These are phyloP conservation scores for Drosophila murphyi DNA, from an alignment of 1,140 invertebrate genomes.

Conservation along the genomic window DNA sequence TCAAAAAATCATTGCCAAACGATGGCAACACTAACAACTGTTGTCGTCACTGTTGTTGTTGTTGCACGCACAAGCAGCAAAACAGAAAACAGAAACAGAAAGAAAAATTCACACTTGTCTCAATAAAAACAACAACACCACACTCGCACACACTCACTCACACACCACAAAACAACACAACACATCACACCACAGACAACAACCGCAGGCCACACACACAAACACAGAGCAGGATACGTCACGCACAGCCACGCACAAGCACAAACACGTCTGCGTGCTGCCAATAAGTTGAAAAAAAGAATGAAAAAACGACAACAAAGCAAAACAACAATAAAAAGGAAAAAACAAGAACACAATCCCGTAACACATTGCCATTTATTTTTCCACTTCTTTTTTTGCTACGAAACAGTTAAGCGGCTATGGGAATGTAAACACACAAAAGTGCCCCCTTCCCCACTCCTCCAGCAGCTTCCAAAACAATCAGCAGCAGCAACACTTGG, in stretches of 20 bases:
- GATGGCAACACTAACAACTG: slow-evolving; percentile 53
- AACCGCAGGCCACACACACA: slow-evolving; percentile 63
- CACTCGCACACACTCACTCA: slow-evolving; percentile 13
- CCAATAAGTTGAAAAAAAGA: slow-evolving; percentile 76
- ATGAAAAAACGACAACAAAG: slow-evolving; percentile 31
- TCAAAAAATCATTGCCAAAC: slow-evolving; percentile 78
- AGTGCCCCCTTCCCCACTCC: slow-evolving; percentile 14
- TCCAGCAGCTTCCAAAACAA: slow-evolving; percentile 42
- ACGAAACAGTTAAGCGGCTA: slow-evolving; percentile 71
- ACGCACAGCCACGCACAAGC: slow-evolving; percentile 52
- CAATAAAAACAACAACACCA: slow-evolving; percentile 82
- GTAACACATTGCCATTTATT: slow-evolving; percentile 75
- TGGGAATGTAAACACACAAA: slow-evolving; percentile 57
- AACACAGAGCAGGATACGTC: slow-evolving; percentile 50
- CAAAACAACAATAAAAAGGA: slow-evolving; percentile 52
- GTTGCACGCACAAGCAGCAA: slow-evolving; percentile 64
- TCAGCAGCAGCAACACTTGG: slow-evolving; percentile 59
- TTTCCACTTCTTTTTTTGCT: slow-evolving; percentile 37
- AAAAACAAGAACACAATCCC: slow-evolving; percentile 70
- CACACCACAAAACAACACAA: slow-evolving; percentile 9
- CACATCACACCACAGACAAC: slow-evolving; percentile 71
- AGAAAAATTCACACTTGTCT: slow-evolving; percentile 82
- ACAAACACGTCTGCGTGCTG: slow-evolving; percentile 72
- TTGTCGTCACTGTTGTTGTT: slow-evolving; percentile 44
- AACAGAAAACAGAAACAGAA: slow-evolving; percentile 60